These are phyloP conservation scores for Margaritifera margaritifera DNA, from an alignment of 2,888 invertebrate species.

Conservation along the genomic window DNA sequence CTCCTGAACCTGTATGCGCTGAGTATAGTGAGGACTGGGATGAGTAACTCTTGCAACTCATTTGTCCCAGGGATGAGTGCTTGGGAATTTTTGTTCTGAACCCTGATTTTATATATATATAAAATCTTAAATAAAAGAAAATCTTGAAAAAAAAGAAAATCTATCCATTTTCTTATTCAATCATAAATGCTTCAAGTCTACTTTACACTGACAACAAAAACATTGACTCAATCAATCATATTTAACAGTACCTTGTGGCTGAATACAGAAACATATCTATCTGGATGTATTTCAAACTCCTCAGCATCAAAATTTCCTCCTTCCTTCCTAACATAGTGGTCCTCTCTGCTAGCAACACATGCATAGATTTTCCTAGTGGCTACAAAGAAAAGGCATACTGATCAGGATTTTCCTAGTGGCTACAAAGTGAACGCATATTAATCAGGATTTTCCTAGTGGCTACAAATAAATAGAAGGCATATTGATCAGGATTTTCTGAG, in stretches of 20 bases:
- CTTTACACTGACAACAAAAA: no score
- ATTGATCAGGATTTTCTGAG: not conserved
- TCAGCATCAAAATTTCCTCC: slow-evolving; percentile 93
- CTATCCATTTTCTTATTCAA: no score
- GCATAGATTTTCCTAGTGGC: slow-evolving; percentile 96
- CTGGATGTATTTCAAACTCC: slow-evolving; percentile 94
- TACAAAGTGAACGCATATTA: not conserved
- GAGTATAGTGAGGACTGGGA: no score
- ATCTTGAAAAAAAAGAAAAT: no score
- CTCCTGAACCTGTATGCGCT: no score
- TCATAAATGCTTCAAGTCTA: no score
- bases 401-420: not conserved
- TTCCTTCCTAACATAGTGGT: slow-evolving; percentile 93
- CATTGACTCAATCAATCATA: no score
- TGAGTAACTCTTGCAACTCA: no score
- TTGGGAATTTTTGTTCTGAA: no score
- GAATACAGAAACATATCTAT: slow-evolving; percentile 95
- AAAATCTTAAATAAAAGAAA: no score
- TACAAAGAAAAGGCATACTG: slow-evolving; percentile 67
- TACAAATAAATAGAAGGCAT: not conserved
- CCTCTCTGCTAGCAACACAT: slow-evolving; percentile 93
- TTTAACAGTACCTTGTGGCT: slow-evolving; percentile 82
- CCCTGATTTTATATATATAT: no score
- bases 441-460: not conserved
- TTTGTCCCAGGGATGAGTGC: no score